Evolutionary conservation across 1,140 invertebrate genomes (phyloP).

Genomic region (Bradysia coprophila): DNA sequence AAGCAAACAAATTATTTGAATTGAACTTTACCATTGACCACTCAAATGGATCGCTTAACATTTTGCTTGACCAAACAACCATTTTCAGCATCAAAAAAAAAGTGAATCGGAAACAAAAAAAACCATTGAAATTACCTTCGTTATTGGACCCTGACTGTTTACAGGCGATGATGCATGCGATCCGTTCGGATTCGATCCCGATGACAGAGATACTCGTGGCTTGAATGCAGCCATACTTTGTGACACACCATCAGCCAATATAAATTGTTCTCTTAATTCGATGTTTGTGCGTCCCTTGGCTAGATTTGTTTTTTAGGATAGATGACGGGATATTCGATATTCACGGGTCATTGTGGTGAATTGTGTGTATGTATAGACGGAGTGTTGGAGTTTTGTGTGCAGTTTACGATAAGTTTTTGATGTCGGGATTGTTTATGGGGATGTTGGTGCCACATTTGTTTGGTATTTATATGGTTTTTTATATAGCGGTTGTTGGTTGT

Average conservation of each 20-base stretch:
- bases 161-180: conserved; percentile 42
- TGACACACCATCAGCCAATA: conserved; percentile 90
- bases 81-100: not conserved
- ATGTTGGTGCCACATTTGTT: too few relatives aligned
- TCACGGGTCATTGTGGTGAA: conserved; percentile 7
- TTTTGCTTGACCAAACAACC: too few relatives aligned
- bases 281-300: conserved; percentile 99
- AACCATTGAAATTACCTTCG: conserved; percentile 52
- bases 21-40: too few relatives aligned
- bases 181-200: conserved; percentile 37
- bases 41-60: not conserved
- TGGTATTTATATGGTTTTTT: not conserved
- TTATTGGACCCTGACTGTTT: conserved; percentile 68
- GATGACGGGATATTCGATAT: too few relatives aligned
- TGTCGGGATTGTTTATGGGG: too few relatives aligned
- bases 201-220: conserved; percentile 65
- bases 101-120: not conserved
- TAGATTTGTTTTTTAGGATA: conserved; percentile 30
- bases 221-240: conserved; percentile 95
- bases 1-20: too few relatives aligned
- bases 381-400: not conserved
- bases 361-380: conserved; percentile 5
- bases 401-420: not conserved
- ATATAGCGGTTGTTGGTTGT: too few relatives aligned
- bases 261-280: conserved; percentile 96